Conservation (phyloP, 2,888 invertebrate species). For the Omphaloscelis lunosa region DNA sequence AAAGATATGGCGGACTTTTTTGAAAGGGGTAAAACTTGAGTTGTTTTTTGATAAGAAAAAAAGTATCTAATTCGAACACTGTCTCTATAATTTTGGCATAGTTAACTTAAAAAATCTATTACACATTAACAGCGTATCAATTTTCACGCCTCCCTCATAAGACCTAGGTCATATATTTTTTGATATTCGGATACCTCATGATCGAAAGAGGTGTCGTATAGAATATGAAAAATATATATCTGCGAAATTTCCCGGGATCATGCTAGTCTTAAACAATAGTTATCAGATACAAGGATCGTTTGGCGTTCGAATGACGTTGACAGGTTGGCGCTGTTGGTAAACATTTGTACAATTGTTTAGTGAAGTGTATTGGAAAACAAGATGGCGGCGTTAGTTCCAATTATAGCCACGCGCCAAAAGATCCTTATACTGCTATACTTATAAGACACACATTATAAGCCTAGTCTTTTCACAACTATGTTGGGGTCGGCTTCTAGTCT, state of each 20-base stretch:
- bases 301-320: background rate
- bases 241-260: too few relatives aligned
- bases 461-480: too few relatives aligned
- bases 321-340: background rate
- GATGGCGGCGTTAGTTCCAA: background rate
- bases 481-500: too few relatives aligned
- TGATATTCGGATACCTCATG: too few relatives aligned
- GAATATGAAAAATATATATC: too few relatives aligned
- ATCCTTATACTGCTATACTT: too few relatives aligned
- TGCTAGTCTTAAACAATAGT: background rate
- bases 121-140: too few relatives aligned
- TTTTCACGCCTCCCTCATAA: too few relatives aligned
- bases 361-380: background rate
- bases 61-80: background rate
- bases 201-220: too few relatives aligned
- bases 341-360: background rate
- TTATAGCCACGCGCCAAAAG: background rate
- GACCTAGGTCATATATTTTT: too few relatives aligned
- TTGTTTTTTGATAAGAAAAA: background rate
- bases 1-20: slow-evolving; percentile 1
- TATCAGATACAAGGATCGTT: background rate
- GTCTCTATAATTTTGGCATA: background rate
- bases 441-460: too few relatives aligned
- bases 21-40: slow-evolving; percentile 2
- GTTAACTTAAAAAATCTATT: background rate